Evolutionary conservation across 2,888 invertebrate genomes (phyloP), one percentile per base, ranked within the genome.

Genomic region (Argyresthia goedartella): DNA sequence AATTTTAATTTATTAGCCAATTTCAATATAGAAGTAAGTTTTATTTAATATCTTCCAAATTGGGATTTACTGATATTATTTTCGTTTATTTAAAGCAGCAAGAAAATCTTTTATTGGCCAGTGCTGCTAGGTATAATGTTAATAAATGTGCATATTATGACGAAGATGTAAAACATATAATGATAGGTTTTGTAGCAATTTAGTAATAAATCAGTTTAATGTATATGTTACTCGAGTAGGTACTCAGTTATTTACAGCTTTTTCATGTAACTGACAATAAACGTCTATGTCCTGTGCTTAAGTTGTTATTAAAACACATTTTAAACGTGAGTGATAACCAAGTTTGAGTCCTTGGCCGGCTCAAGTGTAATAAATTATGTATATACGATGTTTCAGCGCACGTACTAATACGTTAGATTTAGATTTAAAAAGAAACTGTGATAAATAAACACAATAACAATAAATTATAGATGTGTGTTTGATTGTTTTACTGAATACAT

Each of bases 381-480:
- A 4, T 25, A 25, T 4, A 25, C 25, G 6, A 25, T 25, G 25
- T 25, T 25, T 25, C 25, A 25, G 25, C 2, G 2, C 6, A 25
- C 25, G 25, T 25, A 25, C 25, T 25, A 25, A 2, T 2, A 25
- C n/a, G n/a, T n/a, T n/a, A n/a, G n/a, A n/a, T n/a, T 25, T 25
- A 39, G 39, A 6, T 39, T 13, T 71, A 66, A 68, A 59, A 60
- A 66, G 60, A 58, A 75, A 68, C 76, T 76, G 76, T 76, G 76
- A 74, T 76, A 74, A 70, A 59, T 55, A 67, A 65, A 68, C 61
- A 64, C 60, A 67, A 67, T 64, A 66, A 67, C n/a, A 39, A 42
- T 14, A 44, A 14, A 44, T 44, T 14, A 4, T 25, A 25, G 6
- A 25, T 25, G 6, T 25, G 6, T 4, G 25, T 25, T 25, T 25